Evolutionary conservation across 2,113 vertebrate species (phyloP).

Genomic region (Phalacrocorax aristotelis): DNA sequence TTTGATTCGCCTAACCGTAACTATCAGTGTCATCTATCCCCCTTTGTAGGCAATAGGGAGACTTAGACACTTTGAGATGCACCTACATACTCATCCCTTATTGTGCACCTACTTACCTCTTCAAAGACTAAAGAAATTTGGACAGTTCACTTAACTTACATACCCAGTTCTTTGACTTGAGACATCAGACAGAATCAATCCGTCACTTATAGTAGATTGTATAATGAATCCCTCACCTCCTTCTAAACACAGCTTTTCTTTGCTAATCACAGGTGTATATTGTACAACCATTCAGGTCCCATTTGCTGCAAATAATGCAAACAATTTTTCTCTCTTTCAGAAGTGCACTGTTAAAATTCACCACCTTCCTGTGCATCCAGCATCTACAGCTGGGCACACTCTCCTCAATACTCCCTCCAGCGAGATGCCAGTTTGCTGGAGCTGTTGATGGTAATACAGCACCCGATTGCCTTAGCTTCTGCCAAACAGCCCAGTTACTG

Average conservation of each 20-base stretch:
- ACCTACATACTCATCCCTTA: neutral
- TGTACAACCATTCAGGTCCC: neutral
- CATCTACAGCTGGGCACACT: neutral
- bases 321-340: neutral
- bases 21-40: neutral
- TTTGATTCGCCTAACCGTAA: neutral
- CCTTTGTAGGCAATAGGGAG: neutral
- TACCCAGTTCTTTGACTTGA: neutral
- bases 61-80: neutral
- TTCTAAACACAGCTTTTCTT: neutral
- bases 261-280: neutral
- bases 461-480: neutral
- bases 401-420: neutral
- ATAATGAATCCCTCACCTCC: neutral
- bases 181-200: neutral
- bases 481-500: neutral
- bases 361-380: neutral
- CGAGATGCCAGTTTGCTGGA: neutral
- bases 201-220: accelerated
- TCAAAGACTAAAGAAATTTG: neutral
- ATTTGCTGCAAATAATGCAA: neutral
- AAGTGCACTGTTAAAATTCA: neutral
- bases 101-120: neutral
- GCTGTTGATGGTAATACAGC: neutral
- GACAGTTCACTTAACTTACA: neutral